Conservation (phyloP, 2,888 invertebrate genomes). For the Ypsolopha sequella region DNA sequence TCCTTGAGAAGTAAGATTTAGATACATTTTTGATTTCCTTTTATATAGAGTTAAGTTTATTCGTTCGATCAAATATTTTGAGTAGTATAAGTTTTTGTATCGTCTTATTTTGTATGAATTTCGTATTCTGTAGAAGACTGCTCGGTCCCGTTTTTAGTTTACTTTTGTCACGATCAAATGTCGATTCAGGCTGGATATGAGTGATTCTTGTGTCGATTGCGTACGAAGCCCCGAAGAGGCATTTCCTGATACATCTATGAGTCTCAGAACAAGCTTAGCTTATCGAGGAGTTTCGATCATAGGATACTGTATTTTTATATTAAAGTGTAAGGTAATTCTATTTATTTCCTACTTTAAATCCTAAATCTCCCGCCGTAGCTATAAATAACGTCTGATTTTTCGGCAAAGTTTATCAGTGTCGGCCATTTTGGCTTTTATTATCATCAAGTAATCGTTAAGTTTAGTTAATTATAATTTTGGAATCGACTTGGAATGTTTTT, state of each 20-base stretch:
- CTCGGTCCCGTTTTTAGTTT: conserved; percentile 24
- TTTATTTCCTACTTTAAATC: background rate
- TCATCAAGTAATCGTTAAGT: background rate
- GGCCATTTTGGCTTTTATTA: background rate
- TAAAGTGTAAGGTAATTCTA: conserved; percentile 44
- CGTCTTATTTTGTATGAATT: conserved; percentile 12
- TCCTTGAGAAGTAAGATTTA: conserved; percentile 52
- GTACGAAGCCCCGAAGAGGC: conserved; percentile 50
- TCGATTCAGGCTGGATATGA: background rate
- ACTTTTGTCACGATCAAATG: background rate
- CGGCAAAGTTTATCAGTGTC: background rate
- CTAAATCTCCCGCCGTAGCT: background rate
- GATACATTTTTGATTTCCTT: conserved; percentile 37
- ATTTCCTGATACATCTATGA: conserved; percentile 30
- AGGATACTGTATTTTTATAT: conserved; percentile 67
- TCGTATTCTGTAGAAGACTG: conserved; percentile 60
- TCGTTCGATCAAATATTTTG: conserved; percentile 46
- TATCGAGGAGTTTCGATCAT: conserved; percentile 56
- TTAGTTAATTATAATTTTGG: background rate
- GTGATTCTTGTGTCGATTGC: background rate
- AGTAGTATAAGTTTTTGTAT: conserved; percentile 19
- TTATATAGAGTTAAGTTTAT: conserved; percentile 30
- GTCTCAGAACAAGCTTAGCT: conserved; percentile 63
- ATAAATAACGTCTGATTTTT: background rate
- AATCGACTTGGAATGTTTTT: conserved; percentile 1